phyloP scores from a whole-genome alignment of 2,888 invertebrate species.

The Uloborus plumipes region DNA sequence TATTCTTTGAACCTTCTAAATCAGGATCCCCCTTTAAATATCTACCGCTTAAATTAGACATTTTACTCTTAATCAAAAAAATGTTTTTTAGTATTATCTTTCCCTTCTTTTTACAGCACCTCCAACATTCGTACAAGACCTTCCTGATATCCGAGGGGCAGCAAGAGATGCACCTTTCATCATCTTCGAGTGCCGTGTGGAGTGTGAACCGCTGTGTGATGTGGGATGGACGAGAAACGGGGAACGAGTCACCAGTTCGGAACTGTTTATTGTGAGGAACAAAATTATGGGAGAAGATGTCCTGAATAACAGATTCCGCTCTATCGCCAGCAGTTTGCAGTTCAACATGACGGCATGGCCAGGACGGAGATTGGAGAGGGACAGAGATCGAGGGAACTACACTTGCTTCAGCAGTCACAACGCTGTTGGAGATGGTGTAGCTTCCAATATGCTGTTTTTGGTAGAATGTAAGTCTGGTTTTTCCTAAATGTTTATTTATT shows the following conservation, averaged over 20 bases:
- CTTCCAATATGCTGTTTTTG: constrained; percentile 85
- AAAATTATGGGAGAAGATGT: constrained; percentile 59
- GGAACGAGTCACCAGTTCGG: constrained; percentile 68
- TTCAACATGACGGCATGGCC: constrained; percentile 67
- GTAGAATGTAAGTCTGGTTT: constrained; percentile 83
- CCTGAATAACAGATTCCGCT: constrained; percentile 83
- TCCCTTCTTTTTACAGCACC: constrained; percentile 78
- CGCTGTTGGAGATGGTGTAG: constrained; percentile 82
- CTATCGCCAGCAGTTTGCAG: constrained; percentile 86
- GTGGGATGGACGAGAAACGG: constrained; percentile 88
- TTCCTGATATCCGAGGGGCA: constrained; percentile 85
- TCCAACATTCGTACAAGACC: constrained; percentile 87
- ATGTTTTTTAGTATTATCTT: neutral
- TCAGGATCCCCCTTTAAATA: too few relatives aligned
- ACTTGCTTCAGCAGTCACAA: constrained; percentile 66
- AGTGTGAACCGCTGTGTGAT: constrained; percentile 88
- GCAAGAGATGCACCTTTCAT: constrained; percentile 76
- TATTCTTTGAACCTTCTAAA: too few relatives aligned
- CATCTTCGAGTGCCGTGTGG: constrained; percentile 86
- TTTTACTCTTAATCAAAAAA: too few relatives aligned
- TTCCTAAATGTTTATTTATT: too few relatives aligned
- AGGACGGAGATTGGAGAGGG: constrained; percentile 63
- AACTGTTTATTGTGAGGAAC: constrained; percentile 40
- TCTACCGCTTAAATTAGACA: too few relatives aligned
- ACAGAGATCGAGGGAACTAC: constrained; percentile 67